These are phyloP conservation scores for Odontothrips loti DNA, from an alignment of 2,888 invertebrate genomes.

Conservation along the genomic window DNA sequence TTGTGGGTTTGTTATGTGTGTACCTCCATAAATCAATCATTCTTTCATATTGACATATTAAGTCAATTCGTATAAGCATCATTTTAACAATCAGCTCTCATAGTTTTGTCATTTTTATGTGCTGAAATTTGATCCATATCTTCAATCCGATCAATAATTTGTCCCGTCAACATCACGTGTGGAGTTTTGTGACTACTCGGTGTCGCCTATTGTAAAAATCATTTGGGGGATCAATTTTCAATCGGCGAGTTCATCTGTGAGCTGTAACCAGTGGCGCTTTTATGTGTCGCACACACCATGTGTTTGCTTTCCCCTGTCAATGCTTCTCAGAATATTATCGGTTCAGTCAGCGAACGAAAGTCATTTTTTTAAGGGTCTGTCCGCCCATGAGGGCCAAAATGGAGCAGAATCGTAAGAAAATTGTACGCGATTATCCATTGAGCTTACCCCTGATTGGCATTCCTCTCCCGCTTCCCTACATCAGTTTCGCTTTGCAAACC, in stretches of 20 bases:
- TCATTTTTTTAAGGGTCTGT: too few relatives aligned
- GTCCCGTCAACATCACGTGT: neutral
- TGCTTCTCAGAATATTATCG: neutral
- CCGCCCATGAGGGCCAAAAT: too few relatives aligned
- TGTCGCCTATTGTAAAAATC: neutral
- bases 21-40: neutral
- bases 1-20: constrained; percentile 34
- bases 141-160: neutral
- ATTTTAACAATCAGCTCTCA: neutral
- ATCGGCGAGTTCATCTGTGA: neutral
- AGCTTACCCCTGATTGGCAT: neutral
- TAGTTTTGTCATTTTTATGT: constrained; percentile 9
- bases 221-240: neutral
- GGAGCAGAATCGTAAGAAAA: too few relatives aligned
- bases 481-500: neutral
- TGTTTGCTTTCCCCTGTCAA: neutral
- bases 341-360: too few relatives aligned
- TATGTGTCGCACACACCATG: constrained; percentile 2
- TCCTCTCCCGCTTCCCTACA: neutral
- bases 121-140: neutral
- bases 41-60: constrained; percentile 3
- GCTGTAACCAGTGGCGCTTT: constrained; percentile 16
- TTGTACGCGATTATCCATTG: too few relatives aligned
- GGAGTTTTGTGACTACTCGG: constrained; percentile 12
- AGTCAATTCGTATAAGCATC: neutral